phyloP scores from a whole-genome alignment of 2,797 vertebrate genomes.

The Mastacembelus armatus region DNA sequence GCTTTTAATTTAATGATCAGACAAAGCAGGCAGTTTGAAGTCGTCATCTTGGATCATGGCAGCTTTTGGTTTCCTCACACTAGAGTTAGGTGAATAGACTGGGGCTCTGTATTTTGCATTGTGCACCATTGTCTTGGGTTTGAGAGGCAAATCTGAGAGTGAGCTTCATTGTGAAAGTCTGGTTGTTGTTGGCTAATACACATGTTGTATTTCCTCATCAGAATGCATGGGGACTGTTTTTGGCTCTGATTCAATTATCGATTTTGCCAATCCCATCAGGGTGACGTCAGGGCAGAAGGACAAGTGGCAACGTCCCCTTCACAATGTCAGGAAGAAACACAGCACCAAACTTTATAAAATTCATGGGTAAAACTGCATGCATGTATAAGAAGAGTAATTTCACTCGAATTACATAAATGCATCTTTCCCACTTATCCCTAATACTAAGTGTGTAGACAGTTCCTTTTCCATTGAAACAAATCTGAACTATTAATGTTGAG shows the following conservation, averaged over 20 bases:
- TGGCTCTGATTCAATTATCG: constrained; percentile 8
- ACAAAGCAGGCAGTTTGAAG: too few species aligned
- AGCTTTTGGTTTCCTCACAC: not conserved
- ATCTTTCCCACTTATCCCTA: too few species aligned
- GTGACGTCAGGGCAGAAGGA: not conserved
- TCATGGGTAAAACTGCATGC: not conserved
- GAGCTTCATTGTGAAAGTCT: not conserved
- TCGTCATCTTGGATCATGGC: too few species aligned
- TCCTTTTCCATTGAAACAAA: not conserved
- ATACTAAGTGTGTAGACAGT: too few species aligned
- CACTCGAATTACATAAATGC: not conserved
- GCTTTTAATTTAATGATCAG: too few species aligned
- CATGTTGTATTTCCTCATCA: not conserved
- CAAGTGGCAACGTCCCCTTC: not conserved
- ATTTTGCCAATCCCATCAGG: not conserved
- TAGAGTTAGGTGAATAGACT: not conserved
- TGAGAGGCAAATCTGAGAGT: not conserved
- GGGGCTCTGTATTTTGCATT: not conserved
- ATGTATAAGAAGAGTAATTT: not conserved
- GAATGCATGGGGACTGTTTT: not conserved
- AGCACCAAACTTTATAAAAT: not conserved
- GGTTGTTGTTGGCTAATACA: too few species aligned
- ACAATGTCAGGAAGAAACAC: not conserved
- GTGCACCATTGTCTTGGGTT: not conserved
- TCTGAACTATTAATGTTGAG: too few species aligned